phyloP scores from a whole-genome alignment of 1,140 invertebrate genomes.

The Heliconius eleuchia region DNA sequence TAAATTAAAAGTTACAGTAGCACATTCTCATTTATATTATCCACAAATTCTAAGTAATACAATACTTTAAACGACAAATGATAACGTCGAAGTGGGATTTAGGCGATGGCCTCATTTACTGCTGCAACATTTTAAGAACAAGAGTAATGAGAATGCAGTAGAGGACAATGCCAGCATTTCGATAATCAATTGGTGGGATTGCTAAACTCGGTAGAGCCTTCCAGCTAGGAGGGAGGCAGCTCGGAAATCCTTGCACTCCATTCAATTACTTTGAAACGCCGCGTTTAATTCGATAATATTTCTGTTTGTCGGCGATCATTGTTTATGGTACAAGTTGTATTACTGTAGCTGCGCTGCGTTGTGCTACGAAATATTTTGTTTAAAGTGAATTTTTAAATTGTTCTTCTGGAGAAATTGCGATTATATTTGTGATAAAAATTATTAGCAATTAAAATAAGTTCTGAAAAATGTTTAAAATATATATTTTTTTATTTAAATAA shows the following conservation, averaged over 20 bases:
- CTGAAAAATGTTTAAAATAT: too few species aligned
- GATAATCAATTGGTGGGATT: conserved; percentile 24
- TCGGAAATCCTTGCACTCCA: conserved; percentile 21
- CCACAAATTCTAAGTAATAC: not conserved
- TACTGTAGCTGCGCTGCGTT: too few species aligned
- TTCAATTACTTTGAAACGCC: conserved; percentile 29
- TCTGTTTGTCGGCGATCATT: conserved; percentile 12
- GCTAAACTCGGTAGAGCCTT: conserved; percentile 9
- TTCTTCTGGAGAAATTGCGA: conserved; percentile 3
- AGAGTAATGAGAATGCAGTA: conserved; percentile 26
- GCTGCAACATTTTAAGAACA: conserved; percentile 17
- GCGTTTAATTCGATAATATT: conserved; percentile 28
- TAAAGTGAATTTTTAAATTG: not conserved
- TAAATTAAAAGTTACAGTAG: too few species aligned
- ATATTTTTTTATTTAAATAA: too few species aligned
- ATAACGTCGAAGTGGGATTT: conserved; percentile 8
- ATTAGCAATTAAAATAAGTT: too few species aligned
- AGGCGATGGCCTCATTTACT: not conserved
- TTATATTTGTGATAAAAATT: not conserved
- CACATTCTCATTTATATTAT: not conserved
- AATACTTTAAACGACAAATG: not conserved
- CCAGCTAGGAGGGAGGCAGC: not conserved
- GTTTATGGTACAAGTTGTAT: conserved; percentile 9
- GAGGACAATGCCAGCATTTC: not conserved
- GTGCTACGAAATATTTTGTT: too few species aligned